Evolutionary conservation across 2,888 invertebrate genomes (phyloP).

Genomic region (Sipunculus nudus): DNA sequence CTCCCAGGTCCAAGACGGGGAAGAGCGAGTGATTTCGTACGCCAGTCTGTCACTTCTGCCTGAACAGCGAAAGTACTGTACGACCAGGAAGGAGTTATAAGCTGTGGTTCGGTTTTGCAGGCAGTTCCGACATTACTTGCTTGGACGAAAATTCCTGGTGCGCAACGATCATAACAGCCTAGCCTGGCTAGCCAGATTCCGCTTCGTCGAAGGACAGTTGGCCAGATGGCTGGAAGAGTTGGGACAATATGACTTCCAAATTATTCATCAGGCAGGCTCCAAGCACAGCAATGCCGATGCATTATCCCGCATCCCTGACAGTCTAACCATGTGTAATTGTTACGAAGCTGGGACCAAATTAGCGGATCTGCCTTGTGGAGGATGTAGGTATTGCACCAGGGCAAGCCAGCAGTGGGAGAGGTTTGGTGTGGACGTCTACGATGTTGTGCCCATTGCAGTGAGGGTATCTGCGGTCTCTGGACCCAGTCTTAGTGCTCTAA

Average conservation of each 20-base stretch:
- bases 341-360: background rate
- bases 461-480: too few relatives aligned
- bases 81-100: background rate
- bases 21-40: background rate
- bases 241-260: background rate
- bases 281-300: slow-evolving; percentile 1
- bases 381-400: background rate
- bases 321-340: background rate
- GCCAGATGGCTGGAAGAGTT: background rate
- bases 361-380: background rate
- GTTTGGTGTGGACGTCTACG: too few relatives aligned
- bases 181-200: background rate
- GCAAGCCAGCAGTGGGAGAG: too few relatives aligned
- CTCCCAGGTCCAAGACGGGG: background rate
- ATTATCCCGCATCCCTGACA: background rate
- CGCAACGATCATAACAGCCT: background rate
- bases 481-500: too few relatives aligned
- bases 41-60: background rate
- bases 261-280: background rate
- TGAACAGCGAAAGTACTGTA: background rate
- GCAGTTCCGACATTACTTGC: background rate
- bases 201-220: background rate
- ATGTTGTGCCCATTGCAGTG: too few relatives aligned
- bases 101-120: background rate
- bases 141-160: background rate